A percentile compares a stretch with the other conserved stretches of the same genome.
Evolutionary conservation across 2,888 invertebrate genomes (phyloP).

Genomic region (Drosophila lacicola): DNA sequence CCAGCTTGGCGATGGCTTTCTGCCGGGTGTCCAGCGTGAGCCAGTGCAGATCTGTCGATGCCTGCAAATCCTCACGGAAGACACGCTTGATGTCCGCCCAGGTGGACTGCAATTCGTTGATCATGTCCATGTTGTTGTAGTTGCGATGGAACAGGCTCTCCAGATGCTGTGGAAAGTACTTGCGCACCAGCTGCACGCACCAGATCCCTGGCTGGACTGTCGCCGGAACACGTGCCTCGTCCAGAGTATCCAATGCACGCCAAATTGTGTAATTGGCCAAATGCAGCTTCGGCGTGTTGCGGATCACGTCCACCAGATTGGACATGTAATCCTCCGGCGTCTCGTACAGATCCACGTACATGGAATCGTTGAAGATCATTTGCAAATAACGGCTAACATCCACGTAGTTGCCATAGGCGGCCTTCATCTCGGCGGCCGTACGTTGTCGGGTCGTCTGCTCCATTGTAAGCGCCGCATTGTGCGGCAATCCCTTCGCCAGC

Average conservation of each 20-base stretch:
- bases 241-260: slow-evolving; percentile 77
- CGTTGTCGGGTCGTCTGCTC: slow-evolving; percentile 77
- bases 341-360: slow-evolving; percentile 79
- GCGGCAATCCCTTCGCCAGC: slow-evolving; percentile 80
- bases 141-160: slow-evolving; percentile 81
- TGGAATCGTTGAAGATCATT: slow-evolving; percentile 77
- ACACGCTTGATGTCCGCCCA: slow-evolving; percentile 81
- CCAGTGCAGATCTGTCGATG: slow-evolving; percentile 74
- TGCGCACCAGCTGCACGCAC: slow-evolving; percentile 75
- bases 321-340: slow-evolving; percentile 79
- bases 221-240: slow-evolving; percentile 62
- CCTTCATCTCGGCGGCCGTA: slow-evolving; percentile 70
- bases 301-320: slow-evolving; percentile 78
- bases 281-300: slow-evolving; percentile 75
- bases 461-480: slow-evolving; percentile 70
- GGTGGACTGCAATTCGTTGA: slow-evolving; percentile 80
- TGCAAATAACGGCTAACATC: slow-evolving; percentile 81
- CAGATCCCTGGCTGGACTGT: slow-evolving; percentile 63
- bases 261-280: slow-evolving; percentile 84
- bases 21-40: slow-evolving; percentile 74
- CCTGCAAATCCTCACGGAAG: slow-evolving; percentile 77
- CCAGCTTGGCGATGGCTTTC: slow-evolving; percentile 73
- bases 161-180: slow-evolving; percentile 80
- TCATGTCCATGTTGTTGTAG: slow-evolving; percentile 77
- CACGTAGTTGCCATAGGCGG: slow-evolving; percentile 79